These are phyloP conservation scores for Gonioctena quinquepunctata DNA, from an alignment of 1,140 invertebrate genomes.

Conservation along the genomic window DNA sequence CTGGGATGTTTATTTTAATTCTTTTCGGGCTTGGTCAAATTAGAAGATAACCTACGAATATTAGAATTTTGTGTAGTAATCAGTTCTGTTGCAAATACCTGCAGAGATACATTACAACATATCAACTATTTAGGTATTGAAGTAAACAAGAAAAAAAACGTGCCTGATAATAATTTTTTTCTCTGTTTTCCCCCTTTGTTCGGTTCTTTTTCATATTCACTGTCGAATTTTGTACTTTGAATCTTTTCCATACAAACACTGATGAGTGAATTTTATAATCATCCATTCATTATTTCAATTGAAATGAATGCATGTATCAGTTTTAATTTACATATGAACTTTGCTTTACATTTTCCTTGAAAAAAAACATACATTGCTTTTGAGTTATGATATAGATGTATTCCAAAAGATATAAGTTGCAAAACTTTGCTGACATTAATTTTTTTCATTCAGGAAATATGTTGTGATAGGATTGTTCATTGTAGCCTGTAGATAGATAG, in stretches of 20 bases:
- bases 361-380: too few relatives aligned
- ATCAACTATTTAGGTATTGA: too few relatives aligned
- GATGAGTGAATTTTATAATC: too few relatives aligned
- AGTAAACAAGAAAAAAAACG: neutral
- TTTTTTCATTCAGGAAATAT: conserved; percentile 19
- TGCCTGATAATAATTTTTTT: neutral
- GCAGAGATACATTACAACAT: too few relatives aligned
- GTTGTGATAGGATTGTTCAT: conserved; percentile 12
- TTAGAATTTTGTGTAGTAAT: neutral
- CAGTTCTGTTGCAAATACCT: too few relatives aligned
- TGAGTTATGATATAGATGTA: too few relatives aligned
- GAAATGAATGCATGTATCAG: too few relatives aligned
- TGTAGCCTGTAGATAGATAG: conserved; percentile 38
- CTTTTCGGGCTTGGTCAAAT: conserved; percentile 25
- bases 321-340: too few relatives aligned
- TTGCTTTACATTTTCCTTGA: too few relatives aligned
- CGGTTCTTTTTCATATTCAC: neutral
- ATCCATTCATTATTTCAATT: too few relatives aligned
- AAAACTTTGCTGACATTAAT: neutral
- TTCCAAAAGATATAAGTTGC: too few relatives aligned
- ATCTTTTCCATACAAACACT: too few relatives aligned
- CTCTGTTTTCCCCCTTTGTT: neutral
- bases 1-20: neutral
- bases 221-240: neutral
- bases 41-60: neutral